These are phyloP conservation scores for Macrotrachela quadricornifera DNA, from an alignment of 1,140 invertebrate genomes.

Conservation along the genomic window DNA sequence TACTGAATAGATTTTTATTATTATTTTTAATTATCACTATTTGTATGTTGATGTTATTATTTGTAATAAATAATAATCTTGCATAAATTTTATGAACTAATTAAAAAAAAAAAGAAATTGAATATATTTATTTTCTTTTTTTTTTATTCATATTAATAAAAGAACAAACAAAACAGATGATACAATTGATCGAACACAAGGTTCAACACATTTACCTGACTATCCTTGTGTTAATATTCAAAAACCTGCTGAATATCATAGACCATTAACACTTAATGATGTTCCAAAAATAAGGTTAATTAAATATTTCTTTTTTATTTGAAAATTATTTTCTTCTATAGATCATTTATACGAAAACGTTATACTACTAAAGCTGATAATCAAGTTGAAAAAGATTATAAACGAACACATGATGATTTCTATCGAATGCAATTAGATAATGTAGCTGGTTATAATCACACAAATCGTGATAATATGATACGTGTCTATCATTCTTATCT, in stretches of 20 bases:
- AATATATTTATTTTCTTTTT: too few species aligned
- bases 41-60: too few species aligned
- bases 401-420: conserved; percentile 7
- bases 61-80: too few species aligned
- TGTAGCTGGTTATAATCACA: not conserved
- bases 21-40: too few species aligned
- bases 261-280: conserved; percentile 5
- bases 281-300: conserved; percentile 1
- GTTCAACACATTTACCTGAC: conserved; percentile 2
- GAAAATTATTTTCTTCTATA: not conserved
- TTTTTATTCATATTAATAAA: too few species aligned
- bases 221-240: conserved; percentile 2
- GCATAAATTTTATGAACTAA: too few species aligned
- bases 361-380: not conserved
- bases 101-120: too few species aligned
- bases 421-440: conserved; percentile 4
- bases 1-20: too few species aligned
- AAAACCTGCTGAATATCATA: not conserved
- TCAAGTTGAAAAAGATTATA: not conserved
- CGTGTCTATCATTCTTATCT: conserved; percentile 9
- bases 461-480: not conserved
- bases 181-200: not conserved
- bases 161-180: too few species aligned
- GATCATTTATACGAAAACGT: not conserved
- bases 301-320: not conserved